Base-by-base conservation (phyloP, 2,113 vertebrate species). In the Ammodytes marinus region DNA sequence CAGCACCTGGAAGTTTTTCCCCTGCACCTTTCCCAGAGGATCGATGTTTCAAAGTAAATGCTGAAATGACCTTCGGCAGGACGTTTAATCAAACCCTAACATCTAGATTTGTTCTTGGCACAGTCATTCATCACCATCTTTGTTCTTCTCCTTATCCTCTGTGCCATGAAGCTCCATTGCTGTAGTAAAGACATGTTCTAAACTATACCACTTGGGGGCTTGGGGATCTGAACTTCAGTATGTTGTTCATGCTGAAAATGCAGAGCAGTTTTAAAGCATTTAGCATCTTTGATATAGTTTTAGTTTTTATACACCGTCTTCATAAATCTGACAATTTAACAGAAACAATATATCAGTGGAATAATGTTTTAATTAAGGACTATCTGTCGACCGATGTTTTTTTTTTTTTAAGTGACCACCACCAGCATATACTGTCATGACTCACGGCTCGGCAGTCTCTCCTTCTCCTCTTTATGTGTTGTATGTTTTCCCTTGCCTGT, bases 21-120 rank as follows among this genome's bases (percentile, higher is more conserved):
- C 39, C 39, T 15, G 53, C 52, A 27, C 27, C 27, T 27, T 43
- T 69, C 73, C 69, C 74, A 6, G 46, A 46, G 70, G 74, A 68
- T 53, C 13, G 0, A 43, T 4, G 61, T 40, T 52, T 75, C 47
- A 75, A 39, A 69, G 15, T 2, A 11, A 60, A 43, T 2, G 45
- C 50, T 6, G 9, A 61, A 55, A 60, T n/a, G 63, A 70, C 46
- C 54, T 53, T 64, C 46, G 66, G 69, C 57, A 17, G 47, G 71
- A 54, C 14, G 11, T 3, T 65, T 57, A 61, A 61, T 27, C 2
- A 46, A 61, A 14, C 57, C 11, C n/a, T 6, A 27, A 8, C 68
- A 53, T 58, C 19, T 19, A 17, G 42, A 46, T 71, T 4, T 37
- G n/a, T 47, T 37, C 13, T 3, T 35, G 68, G 42, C 40, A 27